Evolutionary conservation across 2,888 invertebrate genomes (phyloP).

Genomic region (Nezara viridula): DNA sequence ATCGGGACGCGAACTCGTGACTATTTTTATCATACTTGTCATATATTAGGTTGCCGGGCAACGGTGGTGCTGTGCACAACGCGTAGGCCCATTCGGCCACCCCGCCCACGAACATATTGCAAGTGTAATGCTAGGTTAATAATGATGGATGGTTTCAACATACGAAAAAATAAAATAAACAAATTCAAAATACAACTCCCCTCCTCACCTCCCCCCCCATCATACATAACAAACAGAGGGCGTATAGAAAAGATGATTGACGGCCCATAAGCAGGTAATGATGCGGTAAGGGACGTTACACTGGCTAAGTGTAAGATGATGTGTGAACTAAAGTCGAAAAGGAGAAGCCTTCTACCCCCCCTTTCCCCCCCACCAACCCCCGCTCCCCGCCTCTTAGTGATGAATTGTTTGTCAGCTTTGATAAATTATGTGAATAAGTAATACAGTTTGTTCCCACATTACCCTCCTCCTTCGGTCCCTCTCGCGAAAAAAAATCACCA

Average conservation of each 20-base stretch:
- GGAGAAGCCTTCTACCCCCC: background rate
- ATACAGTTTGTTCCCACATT: constrained; percentile 53
- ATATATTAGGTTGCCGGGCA: no score
- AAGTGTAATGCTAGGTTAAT: no score
- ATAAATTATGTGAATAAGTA: constrained; percentile 58
- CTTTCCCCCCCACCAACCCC: no score
- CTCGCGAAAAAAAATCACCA: background rate
- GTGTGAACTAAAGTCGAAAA: constrained; percentile 54
- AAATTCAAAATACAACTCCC: background rate
- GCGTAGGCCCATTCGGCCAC: no score
- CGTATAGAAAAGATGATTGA: background rate
- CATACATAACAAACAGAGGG: background rate
- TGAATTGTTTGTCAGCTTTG: constrained; percentile 55
- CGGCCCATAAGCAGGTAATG: constrained; percentile 27
- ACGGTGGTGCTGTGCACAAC: no score
- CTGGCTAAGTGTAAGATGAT: constrained; percentile 46
- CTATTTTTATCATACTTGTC: no score
- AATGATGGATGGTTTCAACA: no score
- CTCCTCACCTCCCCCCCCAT: background rate
- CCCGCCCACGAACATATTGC: no score
- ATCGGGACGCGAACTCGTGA: no score
- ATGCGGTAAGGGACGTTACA: constrained; percentile 13
- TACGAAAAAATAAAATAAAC: background rate
- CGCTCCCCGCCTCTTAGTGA: background rate
- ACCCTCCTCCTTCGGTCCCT: constrained; percentile 11